Conservation (phyloP, 2,888 invertebrate genomes). For the Drosophila stalkeri region DNA sequence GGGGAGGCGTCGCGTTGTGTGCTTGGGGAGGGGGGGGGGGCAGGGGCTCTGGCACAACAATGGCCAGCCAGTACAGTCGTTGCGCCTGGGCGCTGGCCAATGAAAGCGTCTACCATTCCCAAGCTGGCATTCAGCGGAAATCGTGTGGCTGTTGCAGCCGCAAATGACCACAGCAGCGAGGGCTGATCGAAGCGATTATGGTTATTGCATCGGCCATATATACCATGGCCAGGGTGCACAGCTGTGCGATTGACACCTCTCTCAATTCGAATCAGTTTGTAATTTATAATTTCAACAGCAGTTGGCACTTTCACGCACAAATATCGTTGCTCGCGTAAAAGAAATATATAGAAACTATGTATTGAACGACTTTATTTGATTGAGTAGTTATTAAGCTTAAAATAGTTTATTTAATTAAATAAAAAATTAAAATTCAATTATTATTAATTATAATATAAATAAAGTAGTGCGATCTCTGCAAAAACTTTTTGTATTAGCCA, state of each 20-base stretch:
- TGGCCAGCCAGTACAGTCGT: constrained; percentile 32
- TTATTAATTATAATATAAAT: background rate
- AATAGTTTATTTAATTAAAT: too few relatives aligned
- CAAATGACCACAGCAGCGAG: constrained; percentile 31
- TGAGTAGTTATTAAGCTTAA: too few relatives aligned
- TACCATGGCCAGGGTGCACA: constrained; percentile 18
- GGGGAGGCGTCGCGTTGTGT: background rate
- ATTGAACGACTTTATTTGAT: background rate
- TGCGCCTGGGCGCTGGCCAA: constrained; percentile 27
- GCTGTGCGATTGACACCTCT: constrained; percentile 17
- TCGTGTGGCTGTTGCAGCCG: constrained; percentile 54
- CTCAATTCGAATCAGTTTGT: background rate
- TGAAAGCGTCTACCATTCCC: constrained; percentile 45
- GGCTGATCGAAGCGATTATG: constrained; percentile 6
- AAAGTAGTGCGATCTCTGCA: background rate
- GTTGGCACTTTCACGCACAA: background rate
- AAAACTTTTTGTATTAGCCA: too few relatives aligned
- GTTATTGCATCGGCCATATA: constrained; percentile 15
- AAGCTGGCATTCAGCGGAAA: constrained; percentile 63
- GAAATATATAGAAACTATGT: too few relatives aligned
- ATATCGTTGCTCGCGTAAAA: background rate
- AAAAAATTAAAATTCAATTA: background rate
- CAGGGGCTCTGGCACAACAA: constrained; percentile 30
- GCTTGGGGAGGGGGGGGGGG: background rate
- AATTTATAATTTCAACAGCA: background rate